A percentile compares a stretch with the other conserved stretches of the same genome.
phyloP scores from a whole-genome alignment of 2,888 invertebrate genomes.

The Cephus pygmeus region DNA sequence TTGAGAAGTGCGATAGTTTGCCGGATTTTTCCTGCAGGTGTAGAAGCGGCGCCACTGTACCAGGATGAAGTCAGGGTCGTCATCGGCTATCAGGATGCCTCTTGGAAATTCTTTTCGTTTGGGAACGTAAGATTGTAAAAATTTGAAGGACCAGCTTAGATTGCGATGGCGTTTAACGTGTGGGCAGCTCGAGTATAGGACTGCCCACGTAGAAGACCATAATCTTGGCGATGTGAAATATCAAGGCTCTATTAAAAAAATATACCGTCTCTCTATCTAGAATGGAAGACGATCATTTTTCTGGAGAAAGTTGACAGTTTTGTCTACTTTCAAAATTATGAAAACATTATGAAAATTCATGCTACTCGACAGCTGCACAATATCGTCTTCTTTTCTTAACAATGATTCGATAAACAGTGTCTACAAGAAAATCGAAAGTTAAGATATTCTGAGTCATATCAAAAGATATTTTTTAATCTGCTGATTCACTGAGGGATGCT shows the following conservation, averaged over 20 bases:
- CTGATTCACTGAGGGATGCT: neutral
- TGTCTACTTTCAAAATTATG: neutral
- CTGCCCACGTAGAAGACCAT: constrained; percentile 29
- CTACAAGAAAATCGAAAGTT: neutral
- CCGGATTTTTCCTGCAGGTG: neutral
- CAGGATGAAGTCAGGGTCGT: neutral
- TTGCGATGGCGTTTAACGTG: constrained; percentile 29
- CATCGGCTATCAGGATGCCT: neutral
- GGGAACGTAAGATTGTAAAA: neutral
- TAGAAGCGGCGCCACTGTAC: neutral
- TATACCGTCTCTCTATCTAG: neutral
- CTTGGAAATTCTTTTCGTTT: neutral
- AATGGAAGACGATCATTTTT: neutral
- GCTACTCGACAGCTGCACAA: neutral
- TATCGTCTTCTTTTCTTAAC: neutral
- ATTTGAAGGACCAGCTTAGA: constrained; percentile 18
- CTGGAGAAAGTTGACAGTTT: neutral
- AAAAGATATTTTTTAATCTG: neutral
- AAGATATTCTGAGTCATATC: neutral
- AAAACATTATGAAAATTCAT: neutral
- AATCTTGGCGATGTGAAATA: constrained; percentile 26
- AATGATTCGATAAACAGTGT: neutral
- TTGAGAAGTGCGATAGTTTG: neutral
- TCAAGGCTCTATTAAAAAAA: constrained; percentile 25
- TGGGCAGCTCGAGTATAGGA: constrained; percentile 24